phyloP scores from a whole-genome alignment of 1,140 invertebrate genomes.

The Trichonephila clavipes region DNA sequence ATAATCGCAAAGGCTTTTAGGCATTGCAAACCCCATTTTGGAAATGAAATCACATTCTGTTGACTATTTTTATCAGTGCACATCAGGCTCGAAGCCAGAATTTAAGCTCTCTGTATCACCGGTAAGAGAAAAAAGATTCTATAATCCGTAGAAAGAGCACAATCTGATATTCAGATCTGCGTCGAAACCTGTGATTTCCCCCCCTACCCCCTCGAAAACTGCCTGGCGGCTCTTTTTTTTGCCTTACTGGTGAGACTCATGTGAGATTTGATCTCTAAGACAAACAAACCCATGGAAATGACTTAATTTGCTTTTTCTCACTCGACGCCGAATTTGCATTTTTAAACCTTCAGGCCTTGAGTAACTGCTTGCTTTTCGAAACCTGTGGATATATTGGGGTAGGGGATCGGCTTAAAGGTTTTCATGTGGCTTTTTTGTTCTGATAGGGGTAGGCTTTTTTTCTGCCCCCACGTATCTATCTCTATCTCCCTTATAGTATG shows the following conservation, averaged over 20 bases:
- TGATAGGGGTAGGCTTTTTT: slow-evolving; percentile 20
- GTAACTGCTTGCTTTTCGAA: slow-evolving; percentile 74
- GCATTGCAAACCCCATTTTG: not conserved
- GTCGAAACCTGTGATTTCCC: slow-evolving; percentile 25
- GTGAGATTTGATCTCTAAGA: slow-evolving; percentile 74
- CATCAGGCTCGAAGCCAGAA: slow-evolving; percentile 70
- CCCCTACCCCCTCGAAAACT: not conserved
- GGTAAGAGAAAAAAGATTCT: slow-evolving; percentile 34
- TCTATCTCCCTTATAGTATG: slow-evolving; percentile 22
- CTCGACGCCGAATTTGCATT: slow-evolving; percentile 70
- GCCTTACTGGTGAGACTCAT: slow-evolving; percentile 2
- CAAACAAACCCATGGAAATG: slow-evolving; percentile 76
- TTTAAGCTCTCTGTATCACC: slow-evolving; percentile 67
- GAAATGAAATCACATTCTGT: slow-evolving; percentile 59
- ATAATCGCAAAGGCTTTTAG: slow-evolving; percentile 55
- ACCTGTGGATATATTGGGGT: slow-evolving; percentile 72
- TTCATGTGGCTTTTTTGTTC: slow-evolving; percentile 46
- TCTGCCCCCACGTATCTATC: not conserved
- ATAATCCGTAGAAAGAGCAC: slow-evolving; percentile 64
- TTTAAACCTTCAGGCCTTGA: slow-evolving; percentile 75
- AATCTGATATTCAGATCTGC: slow-evolving; percentile 75
- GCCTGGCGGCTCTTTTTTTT: slow-evolving; percentile 31
- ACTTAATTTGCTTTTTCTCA: slow-evolving; percentile 75
- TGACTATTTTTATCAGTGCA: slow-evolving; percentile 69
- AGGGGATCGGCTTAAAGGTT: slow-evolving; percentile 71